Conservation (phyloP, 2,888 invertebrate species). For the Lucinisca nassula region DNA sequence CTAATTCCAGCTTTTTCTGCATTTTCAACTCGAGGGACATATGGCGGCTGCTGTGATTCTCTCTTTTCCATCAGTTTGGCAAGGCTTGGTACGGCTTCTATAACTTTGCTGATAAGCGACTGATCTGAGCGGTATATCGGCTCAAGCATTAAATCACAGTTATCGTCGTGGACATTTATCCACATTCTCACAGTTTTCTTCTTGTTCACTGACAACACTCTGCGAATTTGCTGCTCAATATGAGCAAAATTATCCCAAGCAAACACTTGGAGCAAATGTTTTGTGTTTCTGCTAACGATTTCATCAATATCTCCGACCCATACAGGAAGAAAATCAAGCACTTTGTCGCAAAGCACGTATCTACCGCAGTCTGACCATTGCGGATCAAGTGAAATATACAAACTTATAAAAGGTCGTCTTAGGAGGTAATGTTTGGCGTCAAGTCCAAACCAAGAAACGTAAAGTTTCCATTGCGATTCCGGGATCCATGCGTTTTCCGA, state of each 20-base stretch:
- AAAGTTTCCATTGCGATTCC: conserved; percentile 75
- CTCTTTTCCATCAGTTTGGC: conserved; percentile 27
- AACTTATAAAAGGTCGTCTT: conserved; percentile 64
- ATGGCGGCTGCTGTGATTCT: conserved; percentile 1
- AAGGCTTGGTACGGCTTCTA: conserved; percentile 28
- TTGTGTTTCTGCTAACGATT: conserved; percentile 27
- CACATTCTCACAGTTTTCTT: conserved; percentile 37
- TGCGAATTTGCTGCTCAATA: conserved; percentile 50
- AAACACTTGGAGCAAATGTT: conserved; percentile 40
- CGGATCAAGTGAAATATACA: conserved; percentile 37
- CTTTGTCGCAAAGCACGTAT: conserved; percentile 48
- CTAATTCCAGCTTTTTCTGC: neutral
- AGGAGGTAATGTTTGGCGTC: conserved; percentile 61
- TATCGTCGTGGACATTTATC: conserved; percentile 43
- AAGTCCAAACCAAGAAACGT: conserved; percentile 76
- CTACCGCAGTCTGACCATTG: neutral
- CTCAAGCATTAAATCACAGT: conserved; percentile 29
- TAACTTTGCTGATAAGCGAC: conserved; percentile 39
- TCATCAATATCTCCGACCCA: conserved; percentile 43
- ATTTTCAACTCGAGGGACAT: neutral
- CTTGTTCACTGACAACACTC: conserved; percentile 24
- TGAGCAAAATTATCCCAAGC: conserved; percentile 64
- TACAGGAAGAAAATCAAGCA: conserved; percentile 56
- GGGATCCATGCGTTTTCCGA: conserved; percentile 73
- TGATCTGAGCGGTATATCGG: conserved; percentile 9